Evolutionary conservation across 2,113 vertebrate species (phyloP).

Genomic region (Hylia prasina): DNA sequence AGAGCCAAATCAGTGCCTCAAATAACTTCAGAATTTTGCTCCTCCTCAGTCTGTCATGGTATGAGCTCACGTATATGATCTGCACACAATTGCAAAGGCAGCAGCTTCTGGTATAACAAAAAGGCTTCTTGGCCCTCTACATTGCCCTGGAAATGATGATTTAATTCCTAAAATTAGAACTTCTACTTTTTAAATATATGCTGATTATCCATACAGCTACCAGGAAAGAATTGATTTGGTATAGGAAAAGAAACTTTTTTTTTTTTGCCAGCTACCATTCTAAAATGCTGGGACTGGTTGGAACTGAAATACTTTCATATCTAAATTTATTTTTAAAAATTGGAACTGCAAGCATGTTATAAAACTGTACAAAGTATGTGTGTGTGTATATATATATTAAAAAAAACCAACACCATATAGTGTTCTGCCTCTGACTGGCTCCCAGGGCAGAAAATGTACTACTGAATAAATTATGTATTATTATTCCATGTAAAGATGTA

Average conservation of each 20-base stretch:
- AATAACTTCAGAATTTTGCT: not conserved
- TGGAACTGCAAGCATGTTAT: not conserved
- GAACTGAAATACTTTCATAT: not conserved
- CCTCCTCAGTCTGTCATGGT: not conserved
- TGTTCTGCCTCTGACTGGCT: not conserved
- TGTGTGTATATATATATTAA: no score
- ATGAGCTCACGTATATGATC: not conserved
- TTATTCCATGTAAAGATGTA: not conserved
- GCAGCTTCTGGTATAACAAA: not conserved
- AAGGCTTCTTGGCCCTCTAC: not conserved
- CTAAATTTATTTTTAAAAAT: not conserved
- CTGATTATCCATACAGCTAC: not conserved
- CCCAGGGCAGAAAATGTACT: not conserved
- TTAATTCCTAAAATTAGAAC: not conserved
- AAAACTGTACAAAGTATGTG: not conserved
- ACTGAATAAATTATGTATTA: not conserved
- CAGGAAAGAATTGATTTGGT: not conserved
- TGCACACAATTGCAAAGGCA: not conserved
- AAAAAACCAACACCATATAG: no score
- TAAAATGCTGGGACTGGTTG: not conserved
- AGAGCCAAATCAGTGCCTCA: not conserved
- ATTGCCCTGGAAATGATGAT: not conserved
- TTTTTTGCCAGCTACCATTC: not conserved
- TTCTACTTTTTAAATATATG: not conserved
- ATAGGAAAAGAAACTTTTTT: not conserved